Conservation (phyloP, 30 jellyfish, hydroid and myxozoan genomes). For the Aurelia aurita complex sp. Pacific region DNA sequence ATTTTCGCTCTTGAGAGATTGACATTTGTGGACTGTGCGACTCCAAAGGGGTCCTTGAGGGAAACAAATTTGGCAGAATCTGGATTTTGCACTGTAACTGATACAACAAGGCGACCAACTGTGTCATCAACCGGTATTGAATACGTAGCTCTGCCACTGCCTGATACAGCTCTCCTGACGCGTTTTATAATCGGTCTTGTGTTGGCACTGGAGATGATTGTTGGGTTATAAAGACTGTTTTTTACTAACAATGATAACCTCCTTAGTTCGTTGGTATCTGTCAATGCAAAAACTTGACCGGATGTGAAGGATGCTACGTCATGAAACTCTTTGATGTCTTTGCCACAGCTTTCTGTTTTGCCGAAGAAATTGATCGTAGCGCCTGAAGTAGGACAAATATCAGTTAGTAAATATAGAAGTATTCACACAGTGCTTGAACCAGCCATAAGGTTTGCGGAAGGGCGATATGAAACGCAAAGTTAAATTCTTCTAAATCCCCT, state of each 20-base stretch:
- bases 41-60: slow-evolving; percentile 52
- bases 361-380: slow-evolving; percentile 91
- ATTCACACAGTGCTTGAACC: no score
- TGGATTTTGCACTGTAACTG: slow-evolving; percentile 53
- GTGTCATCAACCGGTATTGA: slow-evolving; percentile 71
- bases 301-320: slow-evolving; percentile 93
- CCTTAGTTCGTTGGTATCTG: slow-evolving; percentile 67
- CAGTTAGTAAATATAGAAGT: no score
- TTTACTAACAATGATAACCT: slow-evolving; percentile 51
- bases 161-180: slow-evolving; percentile 23
- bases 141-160: slow-evolving; percentile 8
- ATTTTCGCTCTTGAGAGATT: slow-evolving; percentile 55
- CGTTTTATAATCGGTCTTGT: slow-evolving; percentile 30
- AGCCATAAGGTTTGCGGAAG: no score
- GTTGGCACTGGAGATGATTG: slow-evolving; percentile 64
- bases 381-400: slow-evolving; percentile 7
- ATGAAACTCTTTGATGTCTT: slow-evolving; percentile 58
- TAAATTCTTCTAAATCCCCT: no score
- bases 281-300: slow-evolving; percentile 82
- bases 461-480: no score
- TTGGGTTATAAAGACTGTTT: slow-evolving; percentile 60
- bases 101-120: slow-evolving; percentile 56
- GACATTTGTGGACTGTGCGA: slow-evolving; percentile 42
- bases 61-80: slow-evolving; percentile 48
- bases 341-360: slow-evolving; percentile 83